Evolutionary conservation across 2,888 invertebrate species (phyloP).

Genomic region (Tiliacea aurago): DNA sequence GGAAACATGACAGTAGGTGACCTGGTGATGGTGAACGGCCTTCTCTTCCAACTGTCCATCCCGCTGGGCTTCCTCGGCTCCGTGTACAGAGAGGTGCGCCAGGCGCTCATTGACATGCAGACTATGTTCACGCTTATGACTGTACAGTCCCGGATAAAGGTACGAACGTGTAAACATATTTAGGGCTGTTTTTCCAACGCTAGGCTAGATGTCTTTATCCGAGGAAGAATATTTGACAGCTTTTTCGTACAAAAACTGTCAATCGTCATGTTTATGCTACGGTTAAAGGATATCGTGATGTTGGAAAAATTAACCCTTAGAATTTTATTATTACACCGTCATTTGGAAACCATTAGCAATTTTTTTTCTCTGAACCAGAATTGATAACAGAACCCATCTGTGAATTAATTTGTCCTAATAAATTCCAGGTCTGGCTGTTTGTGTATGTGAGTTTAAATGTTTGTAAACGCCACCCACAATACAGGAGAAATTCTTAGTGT

Average conservation of each 20-base stretch:
- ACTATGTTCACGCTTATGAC: conserved; percentile 99
- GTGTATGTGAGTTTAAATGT: no score
- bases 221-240: background rate
- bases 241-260: background rate
- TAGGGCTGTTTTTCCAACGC: background rate
- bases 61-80: conserved; percentile 99
- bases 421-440: no score
- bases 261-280: no score
- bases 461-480: no score
- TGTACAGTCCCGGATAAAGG: conserved; percentile 94
- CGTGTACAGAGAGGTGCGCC: conserved; percentile 98
- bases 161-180: background rate
- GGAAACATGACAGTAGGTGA: conserved; percentile 99
- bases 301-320: no score
- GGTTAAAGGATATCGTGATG: no score
- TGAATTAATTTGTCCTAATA: no score
- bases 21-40: conserved; percentile 99
- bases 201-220: background rate
- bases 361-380: no score
- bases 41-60: conserved; percentile 98
- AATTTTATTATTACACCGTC: no score
- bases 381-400: no score
- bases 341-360: no score
- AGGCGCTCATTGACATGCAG: conserved; percentile 99
- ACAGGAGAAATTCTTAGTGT: no score